Evolutionary conservation across 2,113 vertebrate genomes (phyloP), one percentile per base, ranked within the genome.

Genomic region (Thunnus thynnus): DNA sequence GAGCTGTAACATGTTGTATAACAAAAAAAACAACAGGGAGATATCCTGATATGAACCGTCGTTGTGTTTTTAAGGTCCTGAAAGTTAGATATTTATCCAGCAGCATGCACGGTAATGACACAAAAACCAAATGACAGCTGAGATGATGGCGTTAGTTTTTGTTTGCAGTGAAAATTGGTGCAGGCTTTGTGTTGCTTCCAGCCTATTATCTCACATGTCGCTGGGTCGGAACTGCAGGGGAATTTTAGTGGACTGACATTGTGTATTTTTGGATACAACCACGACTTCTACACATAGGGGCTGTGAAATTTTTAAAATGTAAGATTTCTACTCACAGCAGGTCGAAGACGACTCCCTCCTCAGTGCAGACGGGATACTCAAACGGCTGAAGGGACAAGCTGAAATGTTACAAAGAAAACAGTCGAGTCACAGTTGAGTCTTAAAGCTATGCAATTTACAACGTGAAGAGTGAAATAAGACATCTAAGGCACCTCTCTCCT

Each of bases 331-430:
- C 97, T 97, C 74, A 98, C 98, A 99, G 92, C 54, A 99, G 93
- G 83, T 99, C 98, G 89, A 98, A 99, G 77, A 99, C 95, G 2
- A 96, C 91, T 2, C 98, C 98, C 57, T 99, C 98, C 0, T 92
- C 94, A 0, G 97, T 98, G 81, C 98, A 99, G 83, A 99, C 97
- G 0, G 98, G 98, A 88, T 99, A 99, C 72, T 96, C 96, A 78
- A 99, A 99, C 0, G 98, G 98, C 91, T 99, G 98, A 48, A 99
- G 95, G 56, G 97, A 99, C 85, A 99, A 94, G 84, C 98, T 99
- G 80, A 78, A 91, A 84, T 14, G 5, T 67, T 36, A 20, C 32
- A 74, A 14, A 66, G 27, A 62, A 14, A n/a, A 69, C 5, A 65
- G 0, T 18, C 1, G 10, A 16, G 22, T 44, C 7, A 51, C 75